phyloP scores from a whole-genome alignment of 1,140 invertebrate species.

The Musca vetustissima region DNA sequence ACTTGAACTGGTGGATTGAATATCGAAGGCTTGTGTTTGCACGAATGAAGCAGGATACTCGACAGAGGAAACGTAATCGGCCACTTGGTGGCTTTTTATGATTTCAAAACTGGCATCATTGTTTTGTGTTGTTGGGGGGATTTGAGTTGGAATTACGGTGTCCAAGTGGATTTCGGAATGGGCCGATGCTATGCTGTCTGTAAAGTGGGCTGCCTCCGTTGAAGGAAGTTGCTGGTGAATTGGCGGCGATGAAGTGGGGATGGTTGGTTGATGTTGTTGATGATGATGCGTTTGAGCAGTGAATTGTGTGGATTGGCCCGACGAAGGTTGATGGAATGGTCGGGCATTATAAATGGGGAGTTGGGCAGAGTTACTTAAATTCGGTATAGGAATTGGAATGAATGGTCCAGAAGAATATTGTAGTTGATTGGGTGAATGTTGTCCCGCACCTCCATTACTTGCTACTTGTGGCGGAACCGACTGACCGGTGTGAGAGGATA shows the following conservation, averaged over 20 bases:
- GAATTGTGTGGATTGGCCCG: not conserved
- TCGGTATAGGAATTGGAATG: conserved; percentile 59
- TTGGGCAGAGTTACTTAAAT: conserved; percentile 58
- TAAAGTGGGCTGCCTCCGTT: conserved; percentile 28
- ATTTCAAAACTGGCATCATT: conserved; percentile 56
- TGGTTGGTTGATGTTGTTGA: not conserved
- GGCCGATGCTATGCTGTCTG: conserved; percentile 40
- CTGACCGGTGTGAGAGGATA: conserved; percentile 37
- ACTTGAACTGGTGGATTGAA: conserved; percentile 14
- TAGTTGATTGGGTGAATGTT: conserved; percentile 18
- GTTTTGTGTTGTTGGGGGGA: conserved; percentile 20
- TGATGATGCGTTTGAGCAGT: conserved; percentile 12
- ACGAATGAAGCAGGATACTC: conserved; percentile 67
- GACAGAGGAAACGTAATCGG: conserved; percentile 65
- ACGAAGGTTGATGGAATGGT: conserved; percentile 54
- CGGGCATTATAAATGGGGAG: conserved; percentile 63
- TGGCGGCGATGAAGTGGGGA: conserved; percentile 30
- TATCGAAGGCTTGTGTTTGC: conserved; percentile 65
- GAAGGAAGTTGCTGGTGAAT: conserved; percentile 33
- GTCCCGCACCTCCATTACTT: not conserved
- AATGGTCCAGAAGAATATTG: conserved; percentile 28
- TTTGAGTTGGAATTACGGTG: conserved; percentile 30
- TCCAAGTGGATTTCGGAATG: conserved; percentile 42
- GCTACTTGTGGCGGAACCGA: not conserved
- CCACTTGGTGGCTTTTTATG: conserved; percentile 63